Evolutionary conservation across 2,888 invertebrate species (phyloP).

Genomic region (Drosophila siamana): DNA sequence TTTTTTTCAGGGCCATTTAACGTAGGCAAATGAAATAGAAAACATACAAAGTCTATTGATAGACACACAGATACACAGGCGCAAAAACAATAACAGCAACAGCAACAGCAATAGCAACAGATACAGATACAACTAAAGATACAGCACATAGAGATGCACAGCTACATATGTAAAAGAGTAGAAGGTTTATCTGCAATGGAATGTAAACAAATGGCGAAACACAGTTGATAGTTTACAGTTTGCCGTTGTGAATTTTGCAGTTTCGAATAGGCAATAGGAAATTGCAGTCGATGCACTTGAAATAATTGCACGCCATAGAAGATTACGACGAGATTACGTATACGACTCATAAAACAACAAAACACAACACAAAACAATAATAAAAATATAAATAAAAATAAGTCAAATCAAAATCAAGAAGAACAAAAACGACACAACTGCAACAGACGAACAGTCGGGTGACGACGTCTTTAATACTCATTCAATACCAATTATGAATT

Average conservation of each 20-base stretch:
- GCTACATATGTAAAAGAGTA: background rate
- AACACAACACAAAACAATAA: slow-evolving; percentile 4
- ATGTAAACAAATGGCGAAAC: slow-evolving; percentile 46
- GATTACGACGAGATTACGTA: slow-evolving; percentile 66
- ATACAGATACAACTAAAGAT: slow-evolving; percentile 7
- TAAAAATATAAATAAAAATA: background rate
- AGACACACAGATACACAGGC: slow-evolving; percentile 16
- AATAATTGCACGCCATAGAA: slow-evolving; percentile 48
- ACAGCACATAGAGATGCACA: too few relatives aligned
- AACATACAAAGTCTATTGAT: slow-evolving; percentile 60
- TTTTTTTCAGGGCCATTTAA: slow-evolving; percentile 58
- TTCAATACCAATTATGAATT: slow-evolving; percentile 6
- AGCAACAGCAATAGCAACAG: background rate
- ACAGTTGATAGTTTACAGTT: slow-evolving; percentile 3
- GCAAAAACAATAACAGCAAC: background rate
- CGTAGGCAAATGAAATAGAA: slow-evolving; percentile 61
- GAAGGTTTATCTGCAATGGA: slow-evolving; percentile 37
- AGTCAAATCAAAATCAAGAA: slow-evolving; percentile 6
- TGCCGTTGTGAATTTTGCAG: slow-evolving; percentile 3
- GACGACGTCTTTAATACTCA: slow-evolving; percentile 16
- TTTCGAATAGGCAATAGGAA: slow-evolving; percentile 45
- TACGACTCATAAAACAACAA: slow-evolving; percentile 61
- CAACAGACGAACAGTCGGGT: background rate
- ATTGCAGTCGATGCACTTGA: slow-evolving; percentile 61
- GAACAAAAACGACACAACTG: slow-evolving; percentile 10